These are phyloP conservation scores for Paradoxurus hermaphroditus DNA, from an alignment of 2,113 vertebrate genomes.

Conservation along the genomic window DNA sequence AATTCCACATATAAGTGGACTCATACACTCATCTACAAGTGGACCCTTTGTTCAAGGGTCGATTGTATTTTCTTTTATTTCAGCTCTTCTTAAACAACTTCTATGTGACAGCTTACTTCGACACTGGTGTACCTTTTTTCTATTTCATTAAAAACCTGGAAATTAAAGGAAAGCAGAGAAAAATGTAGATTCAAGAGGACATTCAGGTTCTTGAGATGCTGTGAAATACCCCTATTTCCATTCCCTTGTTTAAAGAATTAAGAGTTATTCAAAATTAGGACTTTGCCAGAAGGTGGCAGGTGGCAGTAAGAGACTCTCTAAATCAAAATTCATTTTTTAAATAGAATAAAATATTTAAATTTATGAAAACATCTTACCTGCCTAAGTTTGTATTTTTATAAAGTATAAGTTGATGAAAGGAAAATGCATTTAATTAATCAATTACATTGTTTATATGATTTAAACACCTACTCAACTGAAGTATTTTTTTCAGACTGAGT, in stretches of 20 bases:
- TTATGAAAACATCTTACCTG: background rate
- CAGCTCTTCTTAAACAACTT: background rate
- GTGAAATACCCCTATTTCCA: background rate
- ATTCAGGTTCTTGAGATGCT: background rate
- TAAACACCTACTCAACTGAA: background rate
- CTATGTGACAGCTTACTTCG: background rate
- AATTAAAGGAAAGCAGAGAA: background rate
- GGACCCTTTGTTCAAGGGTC: background rate
- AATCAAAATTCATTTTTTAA: background rate
- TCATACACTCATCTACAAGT: no score
- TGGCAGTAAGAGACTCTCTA: conserved; percentile 21
- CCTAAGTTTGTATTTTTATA: background rate
- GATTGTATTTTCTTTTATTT: background rate
- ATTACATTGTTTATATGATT: background rate
- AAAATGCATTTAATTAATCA: background rate
- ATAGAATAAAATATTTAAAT: background rate
- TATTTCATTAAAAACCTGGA: background rate
- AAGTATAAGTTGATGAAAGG: background rate
- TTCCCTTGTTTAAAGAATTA: background rate
- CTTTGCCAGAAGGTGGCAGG: conserved; percentile 57
- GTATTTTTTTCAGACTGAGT: background rate
- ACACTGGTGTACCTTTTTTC: background rate
- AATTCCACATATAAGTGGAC: no score
- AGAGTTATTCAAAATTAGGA: background rate
- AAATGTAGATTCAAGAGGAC: background rate